Evolutionary conservation across 1,140 invertebrate species (phyloP).

Genomic region (Campoletis sonorensis): DNA sequence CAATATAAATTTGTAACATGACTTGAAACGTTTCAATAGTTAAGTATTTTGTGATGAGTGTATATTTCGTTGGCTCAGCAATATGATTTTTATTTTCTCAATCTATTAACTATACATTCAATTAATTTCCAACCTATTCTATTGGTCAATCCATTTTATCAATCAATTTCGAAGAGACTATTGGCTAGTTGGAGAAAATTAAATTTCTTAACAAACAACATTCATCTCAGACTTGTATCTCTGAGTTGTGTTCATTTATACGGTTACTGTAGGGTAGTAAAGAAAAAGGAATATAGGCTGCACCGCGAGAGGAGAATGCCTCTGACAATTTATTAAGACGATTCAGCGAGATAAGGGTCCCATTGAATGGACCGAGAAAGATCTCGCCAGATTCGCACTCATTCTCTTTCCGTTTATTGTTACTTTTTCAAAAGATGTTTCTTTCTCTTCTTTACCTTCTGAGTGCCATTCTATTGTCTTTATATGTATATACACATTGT

Average conservation of each 20-base stretch:
- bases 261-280: not conserved
- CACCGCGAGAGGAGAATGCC: conserved; percentile 32
- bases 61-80: too few relatives aligned
- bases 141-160: not conserved
- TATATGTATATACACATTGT: not conserved
- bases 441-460: conserved; percentile 5
- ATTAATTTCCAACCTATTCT: too few relatives aligned
- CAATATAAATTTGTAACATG: too few relatives aligned
- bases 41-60: too few relatives aligned
- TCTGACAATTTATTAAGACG: conserved; percentile 50
- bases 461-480: not conserved
- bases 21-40: too few relatives aligned
- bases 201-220: not conserved
- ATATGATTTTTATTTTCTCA: too few relatives aligned
- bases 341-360: conserved; percentile 45
- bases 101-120: too few relatives aligned
- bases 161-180: not conserved
- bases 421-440: conserved; percentile 41
- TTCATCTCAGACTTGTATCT: conserved; percentile 14
- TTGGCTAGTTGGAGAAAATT: not conserved
- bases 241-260: conserved; percentile 4
- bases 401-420: conserved; percentile 41
- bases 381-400: conserved; percentile 34
- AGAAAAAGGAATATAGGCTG: conserved; percentile 11
- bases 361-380: conserved; percentile 46